Conservation (phyloP, 2,797 vertebrate genomes). For the Sarcoramphus papa region DNA sequence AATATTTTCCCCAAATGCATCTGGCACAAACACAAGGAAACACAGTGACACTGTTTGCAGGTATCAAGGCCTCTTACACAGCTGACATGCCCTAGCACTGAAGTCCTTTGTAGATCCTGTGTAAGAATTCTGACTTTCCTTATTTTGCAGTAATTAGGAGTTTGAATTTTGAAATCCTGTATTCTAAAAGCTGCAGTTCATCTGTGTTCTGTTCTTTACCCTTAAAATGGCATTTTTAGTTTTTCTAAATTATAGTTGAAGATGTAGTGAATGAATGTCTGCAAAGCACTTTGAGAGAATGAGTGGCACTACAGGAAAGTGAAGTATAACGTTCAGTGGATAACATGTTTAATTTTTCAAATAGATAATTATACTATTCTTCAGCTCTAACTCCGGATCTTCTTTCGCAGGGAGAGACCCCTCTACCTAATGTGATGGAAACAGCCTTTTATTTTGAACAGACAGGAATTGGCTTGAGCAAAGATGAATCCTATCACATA, state of each 20-base stretch:
- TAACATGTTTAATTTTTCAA: not conserved
- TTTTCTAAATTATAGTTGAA: not conserved
- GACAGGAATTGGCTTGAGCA: slow-evolving; percentile 83
- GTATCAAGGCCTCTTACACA: not conserved
- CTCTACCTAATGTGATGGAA: slow-evolving; percentile 85
- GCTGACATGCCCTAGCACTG: not conserved
- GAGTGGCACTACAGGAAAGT: not conserved
- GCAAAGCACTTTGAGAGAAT: not conserved
- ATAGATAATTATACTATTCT: not conserved
- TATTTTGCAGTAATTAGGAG: not conserved
- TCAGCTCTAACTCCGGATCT: slow-evolving; percentile 16
- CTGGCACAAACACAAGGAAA: not conserved
- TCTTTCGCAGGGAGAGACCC: slow-evolving; percentile 71
- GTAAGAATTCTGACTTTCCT: not conserved
- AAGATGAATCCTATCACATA: slow-evolving; percentile 84
- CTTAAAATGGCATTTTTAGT: not conserved
- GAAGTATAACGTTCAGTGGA: not conserved
- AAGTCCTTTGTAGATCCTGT: not conserved
- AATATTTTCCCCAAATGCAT: not conserved
- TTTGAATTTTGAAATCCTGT: not conserved
- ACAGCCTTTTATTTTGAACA: slow-evolving; percentile 89
- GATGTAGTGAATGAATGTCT: not conserved
- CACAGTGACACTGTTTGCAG: not conserved
- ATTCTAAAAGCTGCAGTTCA: not conserved
- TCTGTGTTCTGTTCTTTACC: not conserved